Percentiles rank a stretch among this genome's conserved stretches.
phyloP scores from a whole-genome alignment of 2,797 vertebrate species.

The Squalus acanthias region DNA sequence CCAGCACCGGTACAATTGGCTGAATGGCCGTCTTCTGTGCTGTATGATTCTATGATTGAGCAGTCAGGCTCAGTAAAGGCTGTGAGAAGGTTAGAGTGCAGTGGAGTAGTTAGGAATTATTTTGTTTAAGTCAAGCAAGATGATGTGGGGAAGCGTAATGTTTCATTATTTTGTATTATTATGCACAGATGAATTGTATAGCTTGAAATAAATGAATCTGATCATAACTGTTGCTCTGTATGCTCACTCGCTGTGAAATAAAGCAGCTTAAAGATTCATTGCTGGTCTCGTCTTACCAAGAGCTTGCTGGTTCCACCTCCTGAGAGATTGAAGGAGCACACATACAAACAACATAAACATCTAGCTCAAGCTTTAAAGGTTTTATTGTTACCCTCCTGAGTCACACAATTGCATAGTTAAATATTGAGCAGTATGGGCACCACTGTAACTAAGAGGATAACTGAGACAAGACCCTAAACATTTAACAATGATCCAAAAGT shows the following conservation, averaged over 20 bases:
- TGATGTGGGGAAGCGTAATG: not conserved
- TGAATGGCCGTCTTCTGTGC: not conserved
- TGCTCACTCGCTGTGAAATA: not conserved
- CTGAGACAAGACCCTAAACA: not conserved
- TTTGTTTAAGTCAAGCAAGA: not conserved
- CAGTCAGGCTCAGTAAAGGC: not conserved
- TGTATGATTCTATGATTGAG: not conserved
- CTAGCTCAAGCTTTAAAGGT: not conserved
- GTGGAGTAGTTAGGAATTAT: not conserved
- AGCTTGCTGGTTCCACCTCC: not conserved
- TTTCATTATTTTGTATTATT: constrained; percentile 14
- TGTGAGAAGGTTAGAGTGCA: not conserved
- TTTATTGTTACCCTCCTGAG: not conserved
- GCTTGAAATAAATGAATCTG: constrained; percentile 7
- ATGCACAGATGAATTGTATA: not conserved
- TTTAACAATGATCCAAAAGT: not conserved
- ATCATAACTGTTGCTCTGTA: not conserved
- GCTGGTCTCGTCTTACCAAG: not conserved
- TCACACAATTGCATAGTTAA: not conserved
- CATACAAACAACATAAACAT: not conserved
- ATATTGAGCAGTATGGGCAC: not conserved
- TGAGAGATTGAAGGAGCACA: not conserved
- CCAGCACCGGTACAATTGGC: not conserved
- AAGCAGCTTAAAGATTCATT: not conserved
- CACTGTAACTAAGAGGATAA: not conserved